Conservation (phyloP, 2,888 invertebrate species). For the Heterodera filipjevi region DNA sequence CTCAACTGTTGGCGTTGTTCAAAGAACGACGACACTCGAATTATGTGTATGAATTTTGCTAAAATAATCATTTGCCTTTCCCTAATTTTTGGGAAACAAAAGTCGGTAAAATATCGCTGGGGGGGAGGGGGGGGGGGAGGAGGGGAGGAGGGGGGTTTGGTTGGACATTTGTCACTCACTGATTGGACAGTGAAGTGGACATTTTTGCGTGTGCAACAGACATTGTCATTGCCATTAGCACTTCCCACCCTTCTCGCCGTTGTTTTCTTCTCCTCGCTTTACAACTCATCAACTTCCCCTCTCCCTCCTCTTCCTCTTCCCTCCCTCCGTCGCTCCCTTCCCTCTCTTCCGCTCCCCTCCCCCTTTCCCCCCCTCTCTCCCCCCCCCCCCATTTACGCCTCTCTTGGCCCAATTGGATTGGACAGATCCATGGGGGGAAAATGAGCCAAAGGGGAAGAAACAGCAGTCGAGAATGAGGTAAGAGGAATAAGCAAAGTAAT, state of each 20-base stretch:
- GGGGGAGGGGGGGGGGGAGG: too few species aligned
- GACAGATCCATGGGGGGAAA: background rate
- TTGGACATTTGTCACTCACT: background rate
- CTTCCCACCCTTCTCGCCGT: background rate
- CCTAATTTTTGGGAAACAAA: background rate
- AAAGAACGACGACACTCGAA: background rate
- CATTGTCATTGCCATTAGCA: background rate
- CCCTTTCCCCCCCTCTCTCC: too few species aligned
- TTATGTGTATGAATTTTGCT: background rate
- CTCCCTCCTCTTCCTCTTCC: background rate
- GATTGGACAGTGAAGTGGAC: background rate
- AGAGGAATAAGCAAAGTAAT: background rate
- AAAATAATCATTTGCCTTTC: background rate
- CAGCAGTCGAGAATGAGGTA: background rate
- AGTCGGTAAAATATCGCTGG: background rate
- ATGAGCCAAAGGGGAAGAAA: background rate
- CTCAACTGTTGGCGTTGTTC: background rate
- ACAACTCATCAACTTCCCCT: background rate
- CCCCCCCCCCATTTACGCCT: background rate
- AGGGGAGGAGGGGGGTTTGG: too few species aligned
- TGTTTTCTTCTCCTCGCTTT: background rate
- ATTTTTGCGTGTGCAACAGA: background rate
- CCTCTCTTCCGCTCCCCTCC: background rate
- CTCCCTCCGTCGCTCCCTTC: background rate
- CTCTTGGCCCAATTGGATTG: constrained; percentile 5